A percentile compares a stretch with the other conserved stretches of the same genome.
Conservation (phyloP, 2,113 vertebrate genomes). For the Lepus americanus region DNA sequence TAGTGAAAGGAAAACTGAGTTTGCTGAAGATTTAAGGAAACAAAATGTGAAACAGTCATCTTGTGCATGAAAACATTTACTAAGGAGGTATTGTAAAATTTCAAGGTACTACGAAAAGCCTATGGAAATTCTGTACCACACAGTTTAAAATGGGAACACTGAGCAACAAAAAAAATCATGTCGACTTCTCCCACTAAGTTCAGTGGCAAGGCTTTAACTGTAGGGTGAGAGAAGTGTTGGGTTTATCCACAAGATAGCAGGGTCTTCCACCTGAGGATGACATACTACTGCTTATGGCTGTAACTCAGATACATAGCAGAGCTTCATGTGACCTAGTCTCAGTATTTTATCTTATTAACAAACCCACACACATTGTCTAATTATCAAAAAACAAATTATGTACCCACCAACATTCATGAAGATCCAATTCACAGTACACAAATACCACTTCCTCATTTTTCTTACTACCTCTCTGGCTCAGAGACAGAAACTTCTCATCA, state of each 20-base stretch:
- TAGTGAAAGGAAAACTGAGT: neutral
- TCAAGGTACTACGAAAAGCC: neutral
- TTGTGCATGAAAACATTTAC: neutral
- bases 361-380: neutral
- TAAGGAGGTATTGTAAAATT: neutral
- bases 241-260: neutral
- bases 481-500: neutral
- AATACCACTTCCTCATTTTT: neutral
- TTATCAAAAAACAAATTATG: slow-evolving; percentile 17
- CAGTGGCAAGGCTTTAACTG: neutral
- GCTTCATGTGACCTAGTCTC: neutral
- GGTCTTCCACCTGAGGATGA: neutral
- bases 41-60: neutral
- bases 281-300: neutral
- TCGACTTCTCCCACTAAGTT: neutral
- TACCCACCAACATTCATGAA: neutral
- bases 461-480: neutral
- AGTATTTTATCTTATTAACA: neutral
- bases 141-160: neutral
- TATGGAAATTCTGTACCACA: neutral
- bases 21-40: neutral
- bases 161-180: neutral
- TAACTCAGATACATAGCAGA: neutral
- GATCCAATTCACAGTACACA: neutral
- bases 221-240: neutral